These are phyloP conservation scores for Pachypanchax playfairii DNA, from an alignment of 2,113 vertebrate species.

Conservation along the genomic window DNA sequence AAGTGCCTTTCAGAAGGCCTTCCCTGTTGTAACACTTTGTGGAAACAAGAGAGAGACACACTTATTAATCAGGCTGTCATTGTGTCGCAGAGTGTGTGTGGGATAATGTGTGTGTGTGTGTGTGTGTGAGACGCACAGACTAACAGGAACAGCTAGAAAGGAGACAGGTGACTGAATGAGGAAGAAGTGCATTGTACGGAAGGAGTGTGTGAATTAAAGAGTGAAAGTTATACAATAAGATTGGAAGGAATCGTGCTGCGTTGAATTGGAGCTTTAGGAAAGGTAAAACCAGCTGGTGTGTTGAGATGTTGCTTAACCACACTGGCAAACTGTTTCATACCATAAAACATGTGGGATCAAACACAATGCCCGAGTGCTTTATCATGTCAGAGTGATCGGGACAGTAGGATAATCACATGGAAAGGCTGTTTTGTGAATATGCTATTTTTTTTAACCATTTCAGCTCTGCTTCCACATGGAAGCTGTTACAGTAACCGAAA, in stretches of 20 bases:
- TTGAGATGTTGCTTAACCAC: slow-evolving; percentile 28
- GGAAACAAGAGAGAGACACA: slow-evolving; percentile 67
- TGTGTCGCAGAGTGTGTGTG: slow-evolving; percentile 35
- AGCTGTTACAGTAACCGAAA: no score
- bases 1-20: slow-evolving; percentile 80
- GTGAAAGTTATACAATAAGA: slow-evolving; percentile 6
- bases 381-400: background rate
- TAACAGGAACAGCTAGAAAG: slow-evolving; percentile 1
- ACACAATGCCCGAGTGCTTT: background rate
- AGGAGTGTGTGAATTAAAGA: background rate
- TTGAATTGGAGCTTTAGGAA: slow-evolving; percentile 13
- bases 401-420: no score
- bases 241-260: slow-evolving; percentile 1
- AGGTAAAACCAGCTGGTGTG: slow-evolving; percentile 20
- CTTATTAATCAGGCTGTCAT: slow-evolving; percentile 76
- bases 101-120: background rate
- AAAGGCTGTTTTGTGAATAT: no score
- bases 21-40: slow-evolving; percentile 69
- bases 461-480: no score
- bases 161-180: background rate
- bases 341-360: background rate
- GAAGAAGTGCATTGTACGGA: background rate
- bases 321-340: background rate
- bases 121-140: background rate
- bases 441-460: no score